Evolutionary conservation across 2,113 vertebrate genomes (phyloP).

Genomic region (Myxocyprinus asiaticus): DNA sequence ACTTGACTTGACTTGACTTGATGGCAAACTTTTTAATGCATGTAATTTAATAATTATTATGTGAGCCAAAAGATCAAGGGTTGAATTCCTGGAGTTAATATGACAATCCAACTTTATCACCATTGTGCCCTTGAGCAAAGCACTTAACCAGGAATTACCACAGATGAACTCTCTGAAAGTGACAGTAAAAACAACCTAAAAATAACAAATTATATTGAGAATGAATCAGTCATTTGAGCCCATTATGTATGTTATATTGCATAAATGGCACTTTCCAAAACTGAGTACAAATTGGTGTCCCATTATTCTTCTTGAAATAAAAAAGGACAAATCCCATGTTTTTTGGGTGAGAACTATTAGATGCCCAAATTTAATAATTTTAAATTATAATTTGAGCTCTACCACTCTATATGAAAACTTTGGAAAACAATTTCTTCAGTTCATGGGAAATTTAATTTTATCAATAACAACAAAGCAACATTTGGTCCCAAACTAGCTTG

Average conservation of each 20-base stretch:
- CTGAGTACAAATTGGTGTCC: background rate
- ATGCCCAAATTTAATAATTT: too few relatives aligned
- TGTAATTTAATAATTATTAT: background rate
- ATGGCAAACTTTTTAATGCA: background rate
- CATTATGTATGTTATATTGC: too few relatives aligned
- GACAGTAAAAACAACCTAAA: background rate
- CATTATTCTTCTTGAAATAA: too few relatives aligned
- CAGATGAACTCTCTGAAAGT: background rate
- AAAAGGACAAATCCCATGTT: too few relatives aligned
- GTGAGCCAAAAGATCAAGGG: background rate
- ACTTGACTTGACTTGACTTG: too few relatives aligned
- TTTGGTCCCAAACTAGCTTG: too few relatives aligned
- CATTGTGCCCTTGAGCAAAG: background rate
- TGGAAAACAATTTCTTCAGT: too few relatives aligned
- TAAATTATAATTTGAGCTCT: too few relatives aligned
- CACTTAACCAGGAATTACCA: background rate
- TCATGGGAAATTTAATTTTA: too few relatives aligned
- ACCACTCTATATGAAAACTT: too few relatives aligned
- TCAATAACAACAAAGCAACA: too few relatives aligned
- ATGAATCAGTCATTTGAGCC: background rate
- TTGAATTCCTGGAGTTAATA: background rate
- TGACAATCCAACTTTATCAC: background rate
- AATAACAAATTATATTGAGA: background rate
- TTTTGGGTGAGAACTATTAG: too few relatives aligned
- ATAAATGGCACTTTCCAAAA: background rate